Base-by-base conservation (phyloP, 2,888 invertebrate species). In the Drosophila recens region DNA sequence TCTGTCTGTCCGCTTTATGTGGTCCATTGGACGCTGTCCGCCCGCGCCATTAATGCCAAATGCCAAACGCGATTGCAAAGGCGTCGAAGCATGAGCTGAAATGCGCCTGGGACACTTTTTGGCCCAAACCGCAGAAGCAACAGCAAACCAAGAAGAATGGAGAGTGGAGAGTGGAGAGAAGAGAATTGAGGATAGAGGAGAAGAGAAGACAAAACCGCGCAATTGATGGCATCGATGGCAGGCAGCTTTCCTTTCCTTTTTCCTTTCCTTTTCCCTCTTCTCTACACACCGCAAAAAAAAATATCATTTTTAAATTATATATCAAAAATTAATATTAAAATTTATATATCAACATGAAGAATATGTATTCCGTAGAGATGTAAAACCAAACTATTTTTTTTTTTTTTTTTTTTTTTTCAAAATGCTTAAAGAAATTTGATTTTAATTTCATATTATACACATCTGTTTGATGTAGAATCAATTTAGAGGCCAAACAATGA, bases 51-150 rank as follows among this genome's bases (percentile, higher is more conserved):
- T 84, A 87, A 77, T 82, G 82, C 78, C 80, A 80, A 85, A 84
- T 72, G 75, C 72, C 86, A 85, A 84, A 82, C 77, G 86, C 82
- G 72, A 84, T 84, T 87, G 86, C 80, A 72, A 82, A 87, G 88
- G 84, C 84, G 84, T 84, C 82, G 86, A 84, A 85, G 84, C 87
- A 80, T 82, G 71, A 80, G 87, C 57, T 71, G 75, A 80, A 87
- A 84, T 78, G 70, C 85, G 80, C 78, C 65, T 67, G 85, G 85
- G 78, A 82, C 82, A 78, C 56, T 57, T 79, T 82, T 82, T 78
- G 51, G 70, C 52, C 51, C 58, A 63, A 61, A 42, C 77, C 68
- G 17, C 51, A 67, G 40, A 59, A 71, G 58, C 59, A 76, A 53
- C 52, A 43, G 56, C 38, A 43, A 13, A 48, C 42, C 49, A 52